Evolutionary conservation across 2,797 vertebrate species (phyloP), one percentile per base, ranked within the genome.

Genomic region (Dendrocincla fuliginosa): DNA sequence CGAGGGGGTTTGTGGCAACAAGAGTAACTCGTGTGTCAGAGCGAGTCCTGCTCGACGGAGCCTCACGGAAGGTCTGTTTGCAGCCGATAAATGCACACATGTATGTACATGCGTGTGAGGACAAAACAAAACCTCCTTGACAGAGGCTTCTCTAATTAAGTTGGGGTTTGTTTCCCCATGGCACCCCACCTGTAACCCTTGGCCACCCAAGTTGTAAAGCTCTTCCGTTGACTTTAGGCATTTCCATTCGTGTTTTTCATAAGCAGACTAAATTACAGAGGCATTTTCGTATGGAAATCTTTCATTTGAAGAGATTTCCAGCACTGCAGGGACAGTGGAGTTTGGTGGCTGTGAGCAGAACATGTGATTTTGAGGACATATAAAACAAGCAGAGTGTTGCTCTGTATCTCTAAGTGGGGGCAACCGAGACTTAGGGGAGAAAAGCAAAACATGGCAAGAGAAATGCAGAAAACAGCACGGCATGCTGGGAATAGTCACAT

Each of bases 161-260:
- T 10, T 25, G 67, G 63, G 87, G 78, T 94, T 95, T 93, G 59
- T 52, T 95, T 80, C 49, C 75, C 82, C 42, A 8, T 50, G 84
- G 81, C 85, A 90, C 87, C 69, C 88, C 88, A 87, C 86, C 91
- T 94, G 94, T 88, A 70, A 41, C 74, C 77, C 39, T 9, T 1
- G 88, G 84, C 95, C 95, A 96, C 96, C 91, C 96, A 95, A 28
- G 92, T n/a, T 68, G 83, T 8, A 20, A 73, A 76, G 49, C 67
- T 84, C 67, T 87, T 79, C 20, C 8, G 0, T 59, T 87, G 91
- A 90, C 80, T 93, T 70, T 6, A 90, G 73, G 89, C 4, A 0
- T 90, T 96, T 71, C 87, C 89, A 55, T 47, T 65, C 17, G 42
- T 32, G 37, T 42, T 74, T 59, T 89, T 55, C 70, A 50, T 37